Conservation (phyloP, 2,888 invertebrate genomes). For the Pelosia muscerda region DNA sequence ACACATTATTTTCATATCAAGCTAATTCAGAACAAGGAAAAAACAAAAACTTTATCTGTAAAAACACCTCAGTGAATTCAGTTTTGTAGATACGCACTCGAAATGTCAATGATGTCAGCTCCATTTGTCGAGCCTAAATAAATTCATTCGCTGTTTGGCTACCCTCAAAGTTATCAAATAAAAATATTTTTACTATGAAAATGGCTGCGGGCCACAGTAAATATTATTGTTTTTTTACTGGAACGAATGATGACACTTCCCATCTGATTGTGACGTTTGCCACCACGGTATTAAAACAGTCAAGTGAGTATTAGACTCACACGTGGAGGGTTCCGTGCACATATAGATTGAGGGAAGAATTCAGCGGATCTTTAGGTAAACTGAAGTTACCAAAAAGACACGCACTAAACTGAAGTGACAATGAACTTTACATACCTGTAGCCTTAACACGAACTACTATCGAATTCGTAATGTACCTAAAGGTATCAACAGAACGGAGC, state of each 20-base stretch:
- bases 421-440: no score
- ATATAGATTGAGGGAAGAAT: background rate
- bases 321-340: no score
- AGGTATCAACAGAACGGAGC: no score
- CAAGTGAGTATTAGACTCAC: background rate
- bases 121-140: conserved; percentile 24
- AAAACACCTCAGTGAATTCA: background rate
- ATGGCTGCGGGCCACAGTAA: conserved; percentile 29
- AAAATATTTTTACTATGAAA: conserved; percentile 25
- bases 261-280: background rate
- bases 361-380: background rate
- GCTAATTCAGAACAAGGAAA: background rate
- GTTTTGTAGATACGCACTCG: background rate
- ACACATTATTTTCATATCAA: background rate
- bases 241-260: background rate
- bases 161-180: conserved; percentile 20
- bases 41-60: background rate
- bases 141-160: conserved; percentile 23
- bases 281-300: background rate
- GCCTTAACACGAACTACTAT: no score
- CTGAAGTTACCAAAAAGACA: no score
- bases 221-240: background rate
- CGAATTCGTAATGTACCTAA: no score
- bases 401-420: no score
- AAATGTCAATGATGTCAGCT: background rate